Base-by-base conservation (phyloP, 2,113 vertebrate species). In the Cnemophilus loriae region DNA sequence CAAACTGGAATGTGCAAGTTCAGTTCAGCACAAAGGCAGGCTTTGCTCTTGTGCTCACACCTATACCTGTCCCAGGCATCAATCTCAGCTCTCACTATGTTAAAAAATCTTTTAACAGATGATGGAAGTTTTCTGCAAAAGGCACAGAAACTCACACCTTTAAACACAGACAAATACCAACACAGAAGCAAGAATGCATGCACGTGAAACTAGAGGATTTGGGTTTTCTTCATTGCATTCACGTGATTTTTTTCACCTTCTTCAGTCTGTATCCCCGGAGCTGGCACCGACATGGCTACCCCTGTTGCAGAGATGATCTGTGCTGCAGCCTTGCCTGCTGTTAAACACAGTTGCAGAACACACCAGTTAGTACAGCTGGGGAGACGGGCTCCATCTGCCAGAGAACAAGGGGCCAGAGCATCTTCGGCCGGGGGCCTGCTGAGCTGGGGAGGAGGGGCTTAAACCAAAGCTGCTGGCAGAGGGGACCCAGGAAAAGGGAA, bases 291-390 rank as follows among this genome's bases (percentile, higher is more conserved):
- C 47, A 97, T 67, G 19, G 98, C 98, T 46, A 99, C 99, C 68
- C 98, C 97, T 84, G 99, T 98, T 92, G 99, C 99, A n/a, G 99
- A 99, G 97, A 99, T 98, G 97, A 99, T 99, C 92, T 99, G 99
- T 92, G 98, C 98, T 27, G 98, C 99, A 95, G 99, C 98, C 83
- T 97, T 96, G 63, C 98, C 98, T 96, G 99, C 99, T 99, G 98
- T 83, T 56, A 83, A 91, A 42, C 8, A 92, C 50, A 95, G 52
- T 69, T 50, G 89, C 1, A 95, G 69, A 89, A 97, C 61, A 91
- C 44, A 60, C 9, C 33, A 37, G 73, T 92, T 70, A 89, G 80
- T 78, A 42, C 13, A 42, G 63, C 79, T 56, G 87, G 56, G 79
- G 56, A 7, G 5, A 55, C 0, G 1, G 30, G 32, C 32, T 69